Evolutionary conservation across 2,113 vertebrate genomes (phyloP).

Genomic region (Pelobates fuscus): DNA sequence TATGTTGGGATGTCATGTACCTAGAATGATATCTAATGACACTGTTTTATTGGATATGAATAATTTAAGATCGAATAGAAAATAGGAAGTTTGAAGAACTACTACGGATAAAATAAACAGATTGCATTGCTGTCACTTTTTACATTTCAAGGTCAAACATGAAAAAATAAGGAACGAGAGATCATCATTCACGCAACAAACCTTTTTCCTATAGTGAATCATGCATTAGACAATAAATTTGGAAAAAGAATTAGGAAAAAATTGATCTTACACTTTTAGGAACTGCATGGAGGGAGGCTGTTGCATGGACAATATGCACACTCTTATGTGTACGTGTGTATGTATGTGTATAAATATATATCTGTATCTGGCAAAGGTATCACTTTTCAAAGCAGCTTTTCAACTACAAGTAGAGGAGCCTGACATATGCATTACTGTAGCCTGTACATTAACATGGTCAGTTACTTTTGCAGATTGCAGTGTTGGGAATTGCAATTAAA

Average conservation of each 20-base stretch:
- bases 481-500: too few species aligned
- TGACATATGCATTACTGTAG: too few species aligned
- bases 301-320: too few species aligned
- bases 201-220: neutral
- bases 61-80: neutral
- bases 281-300: neutral
- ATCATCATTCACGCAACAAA: neutral
- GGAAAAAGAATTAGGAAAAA: neutral
- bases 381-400: too few species aligned
- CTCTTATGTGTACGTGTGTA: too few species aligned
- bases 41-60: neutral
- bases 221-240: neutral
- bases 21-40: neutral
- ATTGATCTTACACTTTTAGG: neutral
- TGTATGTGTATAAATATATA: too few species aligned
- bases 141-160: constrained; percentile 28
- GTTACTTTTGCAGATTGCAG: too few species aligned
- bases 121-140: neutral
- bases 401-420: too few species aligned
- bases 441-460: too few species aligned
- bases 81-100: neutral
- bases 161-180: neutral
- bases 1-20: neutral
- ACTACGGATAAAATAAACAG: neutral
- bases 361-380: too few species aligned